A percentile compares a stretch with the other conserved stretches of the same genome.
Conservation (phyloP, 2,888 invertebrate species). For the Chrysina gloriosa region DNA sequence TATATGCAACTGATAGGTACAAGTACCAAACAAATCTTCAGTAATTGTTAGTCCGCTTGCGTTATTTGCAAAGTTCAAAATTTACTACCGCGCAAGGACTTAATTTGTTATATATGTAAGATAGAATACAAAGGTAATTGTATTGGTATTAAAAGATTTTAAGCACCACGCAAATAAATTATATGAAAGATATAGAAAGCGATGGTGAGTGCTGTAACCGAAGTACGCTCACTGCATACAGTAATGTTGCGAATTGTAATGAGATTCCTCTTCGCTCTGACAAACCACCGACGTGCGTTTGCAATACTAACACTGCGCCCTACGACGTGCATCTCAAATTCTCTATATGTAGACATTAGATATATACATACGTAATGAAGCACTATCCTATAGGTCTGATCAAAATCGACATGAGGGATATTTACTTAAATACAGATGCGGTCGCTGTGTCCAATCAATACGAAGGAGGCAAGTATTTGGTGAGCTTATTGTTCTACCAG, state of each 20-base stretch:
- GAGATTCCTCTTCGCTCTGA: conserved; percentile 34
- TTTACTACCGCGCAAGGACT: too few relatives aligned
- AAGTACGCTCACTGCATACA: conserved; percentile 20
- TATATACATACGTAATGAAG: neutral
- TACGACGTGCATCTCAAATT: conserved; percentile 7
- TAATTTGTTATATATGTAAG: too few relatives aligned
- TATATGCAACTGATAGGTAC: too few relatives aligned
- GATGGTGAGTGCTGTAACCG: conserved; percentile 12
- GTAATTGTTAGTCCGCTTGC: too few relatives aligned
- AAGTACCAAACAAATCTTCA: too few relatives aligned
- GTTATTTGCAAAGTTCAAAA: too few relatives aligned
- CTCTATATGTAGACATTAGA: neutral
- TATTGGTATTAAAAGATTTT: conserved; percentile 8
- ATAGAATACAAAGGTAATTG: neutral
- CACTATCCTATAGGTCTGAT: too few relatives aligned
- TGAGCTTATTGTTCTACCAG: neutral
- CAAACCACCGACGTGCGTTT: conserved; percentile 39
- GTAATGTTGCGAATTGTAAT: conserved; percentile 32
- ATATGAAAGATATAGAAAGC: conserved; percentile 15
- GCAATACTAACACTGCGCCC: conserved; percentile 31
- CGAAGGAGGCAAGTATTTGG: neutral
- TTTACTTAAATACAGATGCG: too few relatives aligned
- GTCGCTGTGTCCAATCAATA: neutral
- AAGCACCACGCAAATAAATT: conserved; percentile 6
- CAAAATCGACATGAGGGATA: neutral